These are phyloP conservation scores for Metopia argyrocephala DNA, from an alignment of 2,888 invertebrate genomes.

Conservation along the genomic window DNA sequence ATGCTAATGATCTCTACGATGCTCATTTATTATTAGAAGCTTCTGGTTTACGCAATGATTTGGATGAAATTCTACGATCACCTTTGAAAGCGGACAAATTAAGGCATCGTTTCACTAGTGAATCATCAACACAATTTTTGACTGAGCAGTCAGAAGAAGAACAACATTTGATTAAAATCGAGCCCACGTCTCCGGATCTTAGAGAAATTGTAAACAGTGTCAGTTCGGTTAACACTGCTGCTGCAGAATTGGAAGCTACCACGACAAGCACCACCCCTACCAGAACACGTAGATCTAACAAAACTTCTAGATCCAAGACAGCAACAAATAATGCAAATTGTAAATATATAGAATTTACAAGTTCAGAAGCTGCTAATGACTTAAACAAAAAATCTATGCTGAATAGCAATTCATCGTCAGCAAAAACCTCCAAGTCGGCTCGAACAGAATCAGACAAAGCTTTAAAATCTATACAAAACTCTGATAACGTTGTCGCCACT, in stretches of 20 bases:
- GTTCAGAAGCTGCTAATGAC: neutral
- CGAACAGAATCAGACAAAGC: constrained; percentile 36
- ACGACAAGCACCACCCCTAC: neutral
- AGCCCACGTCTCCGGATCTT: constrained; percentile 74
- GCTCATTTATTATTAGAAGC: constrained; percentile 74
- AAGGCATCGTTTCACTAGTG: constrained; percentile 74
- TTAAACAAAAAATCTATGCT: constrained; percentile 3
- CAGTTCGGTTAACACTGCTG: constrained; percentile 65
- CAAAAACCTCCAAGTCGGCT: constrained; percentile 36
- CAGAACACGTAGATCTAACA: constrained; percentile 23
- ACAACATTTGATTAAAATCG: constrained; percentile 73
- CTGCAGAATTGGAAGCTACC: constrained; percentile 37
- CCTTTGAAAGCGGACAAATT: constrained; percentile 74
- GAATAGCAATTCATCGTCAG: neutral
- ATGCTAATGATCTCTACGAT: constrained; percentile 75
- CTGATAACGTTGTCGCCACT: constrained; percentile 11
- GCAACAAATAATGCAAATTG: constrained; percentile 66
- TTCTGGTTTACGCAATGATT: constrained; percentile 74
- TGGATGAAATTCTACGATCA: constrained; percentile 78
- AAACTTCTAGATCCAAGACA: constrained; percentile 50
- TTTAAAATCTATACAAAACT: constrained; percentile 31
- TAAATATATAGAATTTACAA: constrained; percentile 70
- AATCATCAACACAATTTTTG: constrained; percentile 73
- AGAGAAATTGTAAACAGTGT: constrained; percentile 72
- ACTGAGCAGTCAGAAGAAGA: constrained; percentile 69